These are phyloP conservation scores for Platanista minor DNA, from an alignment of 2,113 vertebrate species.

Conservation along the genomic window DNA sequence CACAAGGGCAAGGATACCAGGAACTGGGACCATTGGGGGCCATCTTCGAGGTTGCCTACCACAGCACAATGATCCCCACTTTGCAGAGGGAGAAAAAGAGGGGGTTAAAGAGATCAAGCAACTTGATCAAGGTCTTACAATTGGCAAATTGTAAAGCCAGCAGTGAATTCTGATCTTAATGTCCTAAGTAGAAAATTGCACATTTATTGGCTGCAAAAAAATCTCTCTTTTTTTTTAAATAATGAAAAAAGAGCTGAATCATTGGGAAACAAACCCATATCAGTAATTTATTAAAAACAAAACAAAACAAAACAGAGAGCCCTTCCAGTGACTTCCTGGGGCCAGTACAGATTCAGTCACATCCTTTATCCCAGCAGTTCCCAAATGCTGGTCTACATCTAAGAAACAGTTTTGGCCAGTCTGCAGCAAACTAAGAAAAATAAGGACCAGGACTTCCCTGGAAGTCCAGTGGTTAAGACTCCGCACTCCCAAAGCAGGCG, in stretches of 20 bases:
- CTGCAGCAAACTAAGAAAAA: background rate
- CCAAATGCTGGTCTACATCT: background rate
- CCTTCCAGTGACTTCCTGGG: background rate
- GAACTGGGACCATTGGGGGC: no score
- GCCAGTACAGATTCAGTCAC: background rate
- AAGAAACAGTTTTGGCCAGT: background rate
- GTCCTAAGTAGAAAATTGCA: background rate
- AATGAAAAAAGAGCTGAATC: background rate
- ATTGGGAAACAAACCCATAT: background rate
- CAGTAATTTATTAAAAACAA: background rate
- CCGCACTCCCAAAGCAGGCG: no score
- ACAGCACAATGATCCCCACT: background rate
- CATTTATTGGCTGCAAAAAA: background rate
- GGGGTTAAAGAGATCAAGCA: background rate
- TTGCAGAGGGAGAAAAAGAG: background rate
- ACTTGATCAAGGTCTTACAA: background rate
- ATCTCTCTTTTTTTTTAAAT: background rate
- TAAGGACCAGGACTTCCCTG: background rate
- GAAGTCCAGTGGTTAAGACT: no score
- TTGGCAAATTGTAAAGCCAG: background rate
- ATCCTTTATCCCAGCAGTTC: background rate
- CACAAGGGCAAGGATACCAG: background rate
- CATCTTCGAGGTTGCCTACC: background rate
- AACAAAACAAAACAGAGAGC: background rate
- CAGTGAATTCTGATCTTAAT: background rate